Base-by-base conservation (phyloP, 2,797 vertebrate species). In the Typhlichthys subterraneus region DNA sequence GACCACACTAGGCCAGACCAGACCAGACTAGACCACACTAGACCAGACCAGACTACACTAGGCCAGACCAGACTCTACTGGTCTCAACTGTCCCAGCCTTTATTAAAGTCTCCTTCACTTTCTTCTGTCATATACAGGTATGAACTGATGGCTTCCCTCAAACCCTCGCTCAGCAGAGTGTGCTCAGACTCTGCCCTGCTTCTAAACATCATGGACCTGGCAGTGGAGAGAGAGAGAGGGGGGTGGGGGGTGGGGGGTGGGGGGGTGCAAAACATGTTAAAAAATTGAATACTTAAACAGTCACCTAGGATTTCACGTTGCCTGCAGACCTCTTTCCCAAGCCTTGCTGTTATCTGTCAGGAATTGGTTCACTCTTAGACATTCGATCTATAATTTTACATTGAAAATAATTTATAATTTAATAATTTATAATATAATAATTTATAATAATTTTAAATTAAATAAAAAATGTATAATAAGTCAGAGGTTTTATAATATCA, bases 101-200 rank as follows among this genome's bases (percentile, higher is more conserved):
- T 14, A 12, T 31, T 33, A 33, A 59, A 69, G 61, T 72, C 54
- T 15, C 86, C n/a, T 0, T 69, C 65, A 1, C n/a, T 33, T 0
- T 72, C 77, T 0, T 95, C 94, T 0, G 94, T 93, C 85, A 97
- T 86, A 90, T 89, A 92, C 65, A 96, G 86, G 79, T 97, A 96
- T 62, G 95, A 95, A 85, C 70, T 91, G 75, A 97, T 89, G 79
- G 95, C 90, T 53, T 98, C 94, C 66, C 93, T 87, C 63, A 96
- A 89, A 0, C 96, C 96, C 62, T 92, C 92, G 1, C 96, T 98
- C 83, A 96, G 85, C 61, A 93, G 88, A 31, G 87, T 91, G 1
- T 89, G 82, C 7, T 88, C 89, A 0, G 59, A 85, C 0, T 80
- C 65, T 0, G 79, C 67, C 11, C 77, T 48, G 0, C 85, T 75